Base-by-base conservation (phyloP, 2,888 invertebrate genomes). In the Mythimna loreyi region DNA sequence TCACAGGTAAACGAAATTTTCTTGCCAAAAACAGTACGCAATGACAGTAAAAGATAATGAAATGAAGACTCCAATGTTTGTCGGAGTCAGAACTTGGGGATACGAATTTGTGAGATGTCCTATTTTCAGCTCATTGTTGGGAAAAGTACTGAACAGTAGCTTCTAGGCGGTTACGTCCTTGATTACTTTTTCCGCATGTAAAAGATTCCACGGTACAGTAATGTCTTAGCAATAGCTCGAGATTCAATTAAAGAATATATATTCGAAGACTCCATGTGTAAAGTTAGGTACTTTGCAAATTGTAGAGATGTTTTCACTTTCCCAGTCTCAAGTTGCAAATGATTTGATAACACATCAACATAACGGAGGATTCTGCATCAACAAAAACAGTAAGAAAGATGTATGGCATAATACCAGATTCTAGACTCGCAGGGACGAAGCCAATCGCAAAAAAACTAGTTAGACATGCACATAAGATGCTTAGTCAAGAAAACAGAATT, bases 41-140 rank as follows among this genome's bases (percentile, higher is more conserved):
- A 77, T 60, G 70, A 62, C 56, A 83, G 82, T 80, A 86, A 82
- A 78, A 66, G 11, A 71, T 85, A 86, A 85, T 85, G 65, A 85
- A 86, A 84, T 80, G 68, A 84, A 79, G 75, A 81, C 84, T 33
- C 23, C 61, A 68, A 83, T 81, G 72, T 74, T 70, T 67, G 72
- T 63, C 59, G 61, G 65, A 78, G 57, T 69, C 70, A 68, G 56
- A 70, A 68, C 47, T 64, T 58, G 36, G 43, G 63, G 73, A 68
- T 61, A 72, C 55, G 25, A 78, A 55, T 63, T 72, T 53, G 53
- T 28, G 33, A 67, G 57, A 56, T 71, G 19, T 57, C 45, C 56
- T 67, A 69, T 67, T 81, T 60, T 55, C 47, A 69, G 36, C 59
- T 74, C 55, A 45, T 71, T 64, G 65, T 66, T 64, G 9, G 62